Base-by-base conservation (phyloP, 1,140 invertebrate species). In the Aphelenchoides avenae region DNA sequence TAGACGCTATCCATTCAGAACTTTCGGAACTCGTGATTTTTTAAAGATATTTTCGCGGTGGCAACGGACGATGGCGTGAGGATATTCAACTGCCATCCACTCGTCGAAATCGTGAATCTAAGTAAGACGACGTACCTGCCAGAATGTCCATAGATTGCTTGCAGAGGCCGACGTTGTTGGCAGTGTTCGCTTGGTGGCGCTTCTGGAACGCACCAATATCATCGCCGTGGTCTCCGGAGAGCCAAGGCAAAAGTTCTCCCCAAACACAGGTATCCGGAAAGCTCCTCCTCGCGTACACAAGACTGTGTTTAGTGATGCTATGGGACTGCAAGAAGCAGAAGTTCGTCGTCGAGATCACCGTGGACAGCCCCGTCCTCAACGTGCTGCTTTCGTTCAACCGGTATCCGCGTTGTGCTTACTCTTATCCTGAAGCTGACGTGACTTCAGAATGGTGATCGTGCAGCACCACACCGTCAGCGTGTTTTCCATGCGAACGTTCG, bases 181-280 rank as follows among this genome's bases (percentile, higher is more conserved):
- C 24, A 54, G 47, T 3, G 24, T 52, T 53, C 51, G 56, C 18
- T 11, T 52, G 20, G 50, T 52, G 13, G 44, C 50, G n/a, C n/a
- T 52, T 11, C 50, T 52, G 44, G 44, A 53, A 13, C 48, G 50
- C 13, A 20, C 50, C 48, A 52, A 52, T 52, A 15, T 52, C 11
- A 52, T 52, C n/a, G 48, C 44, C 13, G 56, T 52, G 50, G 50
- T 52, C n/a, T 13, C 50, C 44, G 50, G 47, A 5, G 50, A 52
- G n/a, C 50, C 50, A 1, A 11, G 44, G n/a, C 47, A 42, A 7
- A 52, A 52, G 44, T 52, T 55, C 50, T 52, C 50, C 13, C 13
- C 11, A 20, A 52, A 52, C 24, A 18, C 50, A 18, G 50, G 48
- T 51, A 15, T 22, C 39, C 1, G n/a, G 15, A 24, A 18, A 22